phyloP scores from a whole-genome alignment of 2,113 vertebrate species.

The Cololabis saira region DNA sequence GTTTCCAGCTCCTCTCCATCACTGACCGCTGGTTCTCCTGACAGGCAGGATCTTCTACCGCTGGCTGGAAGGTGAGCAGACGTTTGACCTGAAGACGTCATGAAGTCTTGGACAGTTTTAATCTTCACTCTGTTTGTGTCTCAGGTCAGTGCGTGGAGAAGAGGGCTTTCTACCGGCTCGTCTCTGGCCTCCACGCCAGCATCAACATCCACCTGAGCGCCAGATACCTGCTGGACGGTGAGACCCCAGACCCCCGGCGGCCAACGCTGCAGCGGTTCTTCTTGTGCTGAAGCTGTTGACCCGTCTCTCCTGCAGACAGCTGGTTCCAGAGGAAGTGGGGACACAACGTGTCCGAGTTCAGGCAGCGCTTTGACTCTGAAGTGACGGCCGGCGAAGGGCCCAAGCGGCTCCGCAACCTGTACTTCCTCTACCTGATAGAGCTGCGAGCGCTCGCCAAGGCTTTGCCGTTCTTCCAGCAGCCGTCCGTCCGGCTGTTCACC shows the following conservation, averaged over 20 bases:
- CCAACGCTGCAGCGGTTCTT: too few relatives aligned
- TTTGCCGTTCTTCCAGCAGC: slow-evolving; percentile 88
- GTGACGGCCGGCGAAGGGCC: slow-evolving; percentile 91
- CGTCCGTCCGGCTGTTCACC: slow-evolving; percentile 87
- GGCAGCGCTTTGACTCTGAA: slow-evolving; percentile 88
- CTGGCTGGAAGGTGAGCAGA: slow-evolving; percentile 90
- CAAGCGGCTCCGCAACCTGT: slow-evolving; percentile 91
- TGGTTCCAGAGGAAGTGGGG: slow-evolving; percentile 92
- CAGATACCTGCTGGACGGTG: slow-evolving; percentile 91
- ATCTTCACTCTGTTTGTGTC: not conserved
- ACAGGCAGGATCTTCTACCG: slow-evolving; percentile 87
- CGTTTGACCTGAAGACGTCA: not conserved
- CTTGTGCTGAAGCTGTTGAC: too few relatives aligned
- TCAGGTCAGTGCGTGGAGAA: slow-evolving; percentile 94
- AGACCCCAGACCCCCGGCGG: slow-evolving; percentile 11
- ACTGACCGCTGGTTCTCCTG: slow-evolving; percentile 27
- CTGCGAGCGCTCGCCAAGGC: slow-evolving; percentile 91
- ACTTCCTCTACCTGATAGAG: slow-evolving; percentile 95
- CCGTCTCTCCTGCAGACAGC: slow-evolving; percentile 76
- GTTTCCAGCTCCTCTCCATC: not conserved
- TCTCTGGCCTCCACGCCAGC: slow-evolving; percentile 93
- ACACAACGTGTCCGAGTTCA: slow-evolving; percentile 91
- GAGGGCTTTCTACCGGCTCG: slow-evolving; percentile 90
- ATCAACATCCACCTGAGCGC: slow-evolving; percentile 94
- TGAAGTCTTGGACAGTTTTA: not conserved